Base-by-base conservation (phyloP, 2,797 vertebrate species). In the Alcedo atthis region DNA sequence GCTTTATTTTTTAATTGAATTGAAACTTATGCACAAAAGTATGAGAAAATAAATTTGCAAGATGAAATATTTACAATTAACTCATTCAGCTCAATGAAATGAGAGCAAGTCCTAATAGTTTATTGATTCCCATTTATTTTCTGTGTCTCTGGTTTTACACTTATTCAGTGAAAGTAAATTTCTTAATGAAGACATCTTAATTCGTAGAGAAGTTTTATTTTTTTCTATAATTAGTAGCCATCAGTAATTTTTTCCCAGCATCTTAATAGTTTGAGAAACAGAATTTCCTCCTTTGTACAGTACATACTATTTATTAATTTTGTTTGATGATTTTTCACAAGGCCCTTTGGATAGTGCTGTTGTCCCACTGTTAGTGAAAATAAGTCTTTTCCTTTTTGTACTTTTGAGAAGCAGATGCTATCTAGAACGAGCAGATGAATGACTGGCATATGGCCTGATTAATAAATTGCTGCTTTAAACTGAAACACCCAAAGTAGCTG, bases 381-480 rank as follows among this genome's bases (percentile, higher is more conserved):
- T 40, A 70, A 74, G n/a, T 35, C 73, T 88, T 87, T 87, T 94
- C 21, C 21, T 77, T 90, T 94, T 84, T 83, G 37, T 77, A 32
- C 69, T 73, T 95, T 48, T 61, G 46, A 91, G 75, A 87, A 96
- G 42, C 90, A 96, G 90, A 93, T 92, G 95, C 91, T 95, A 33
- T 43, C 92, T 73, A 84, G 92, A 61, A 93, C 86, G 55, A 92
- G 77, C 93, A 97, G 96, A 90, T 67, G 81, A 94, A 73, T 81
- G 89, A 79, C 37, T 51, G 58, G 24, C 49, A 33, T 83, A 71
- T 20, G 79, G 85, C 53, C 49, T 49, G 69, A 91, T 87, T 87
- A 91, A 95, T 83, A 92, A 83, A 90, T 32, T 28, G 16, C 68
- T 83, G 32, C 75, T 90, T 91, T 80, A 68, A 94, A 89, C 15